A percentile compares a stretch with the other conserved stretches of the same genome.
Conservation (phyloP, 2,797 vertebrate species). For the Syncerus caffer region DNA sequence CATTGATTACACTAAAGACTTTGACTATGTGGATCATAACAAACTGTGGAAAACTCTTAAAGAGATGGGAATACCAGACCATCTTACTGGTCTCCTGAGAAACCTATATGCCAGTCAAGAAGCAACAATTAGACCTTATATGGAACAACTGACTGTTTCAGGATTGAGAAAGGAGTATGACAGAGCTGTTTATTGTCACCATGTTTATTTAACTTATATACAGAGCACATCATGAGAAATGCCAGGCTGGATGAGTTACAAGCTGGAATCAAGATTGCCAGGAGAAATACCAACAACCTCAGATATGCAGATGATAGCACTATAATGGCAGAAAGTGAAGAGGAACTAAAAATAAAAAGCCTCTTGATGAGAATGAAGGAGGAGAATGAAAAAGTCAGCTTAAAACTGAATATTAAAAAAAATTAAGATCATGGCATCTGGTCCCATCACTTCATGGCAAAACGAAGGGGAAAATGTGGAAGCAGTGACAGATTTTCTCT, state of each 20-base stretch:
- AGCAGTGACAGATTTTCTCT: not conserved
- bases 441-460: not conserved
- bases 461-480: not conserved
- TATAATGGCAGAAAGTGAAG: not conserved
- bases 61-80: not conserved
- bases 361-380: not conserved
- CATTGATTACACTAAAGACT: not conserved
- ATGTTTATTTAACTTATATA: not conserved
- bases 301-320: not conserved
- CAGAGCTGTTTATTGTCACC: not conserved
- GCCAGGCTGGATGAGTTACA: not conserved
- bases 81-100: not conserved
- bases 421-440: not conserved
- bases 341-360: not conserved
- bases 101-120: not conserved
- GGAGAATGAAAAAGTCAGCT: not conserved
- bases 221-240: not conserved
- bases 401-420: not conserved
- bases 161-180: not conserved
- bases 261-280: not conserved
- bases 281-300: not conserved
- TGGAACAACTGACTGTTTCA: not conserved
- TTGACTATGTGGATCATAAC: not conserved
- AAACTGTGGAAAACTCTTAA: not conserved
- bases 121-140: not conserved